Percentiles rank a stretch among this genome's conserved stretches.
Evolutionary conservation across 2,113 vertebrate species (phyloP).

Genomic region (Choloepus hoffmanni): DNA sequence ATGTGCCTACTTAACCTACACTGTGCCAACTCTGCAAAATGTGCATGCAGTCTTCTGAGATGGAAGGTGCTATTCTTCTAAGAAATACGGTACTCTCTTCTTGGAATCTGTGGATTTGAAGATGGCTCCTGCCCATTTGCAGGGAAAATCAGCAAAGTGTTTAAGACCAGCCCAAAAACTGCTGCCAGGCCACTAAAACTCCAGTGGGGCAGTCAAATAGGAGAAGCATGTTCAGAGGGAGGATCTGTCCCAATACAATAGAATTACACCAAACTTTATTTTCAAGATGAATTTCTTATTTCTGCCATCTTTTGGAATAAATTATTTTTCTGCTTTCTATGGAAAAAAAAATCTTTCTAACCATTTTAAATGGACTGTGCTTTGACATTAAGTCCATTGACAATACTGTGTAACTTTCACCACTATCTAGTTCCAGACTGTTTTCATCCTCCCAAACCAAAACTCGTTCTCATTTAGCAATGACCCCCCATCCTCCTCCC

Average conservation of each 20-base stretch:
- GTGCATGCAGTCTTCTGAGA: conserved; percentile 53
- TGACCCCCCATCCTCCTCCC: no score
- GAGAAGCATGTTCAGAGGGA: conserved; percentile 37
- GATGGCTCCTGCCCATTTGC: conserved; percentile 29
- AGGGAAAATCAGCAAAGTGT: not conserved
- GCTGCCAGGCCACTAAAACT: not conserved
- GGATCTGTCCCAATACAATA: conserved; percentile 32
- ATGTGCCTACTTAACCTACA: conserved; percentile 55
- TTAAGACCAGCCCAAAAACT: not conserved
- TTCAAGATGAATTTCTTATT: conserved; percentile 78
- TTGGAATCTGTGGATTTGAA: conserved; percentile 32
- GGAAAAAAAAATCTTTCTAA: conserved; percentile 18
- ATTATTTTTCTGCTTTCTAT: conserved; percentile 64
- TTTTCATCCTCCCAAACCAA: no score
- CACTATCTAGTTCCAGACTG: no score
- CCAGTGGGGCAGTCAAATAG: not conserved
- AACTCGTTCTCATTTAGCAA: no score
- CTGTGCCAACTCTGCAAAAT: conserved; percentile 69
- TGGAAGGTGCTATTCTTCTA: conserved; percentile 45
- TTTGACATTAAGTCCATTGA: no score
- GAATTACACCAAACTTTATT: conserved; percentile 68
- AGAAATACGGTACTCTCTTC: conserved; percentile 13
- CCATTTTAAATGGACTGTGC: no score
- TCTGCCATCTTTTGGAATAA: no score
- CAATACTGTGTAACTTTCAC: no score